These are phyloP conservation scores for Channallabes apus DNA, from an alignment of 2,797 vertebrate species.

Conservation along the genomic window DNA sequence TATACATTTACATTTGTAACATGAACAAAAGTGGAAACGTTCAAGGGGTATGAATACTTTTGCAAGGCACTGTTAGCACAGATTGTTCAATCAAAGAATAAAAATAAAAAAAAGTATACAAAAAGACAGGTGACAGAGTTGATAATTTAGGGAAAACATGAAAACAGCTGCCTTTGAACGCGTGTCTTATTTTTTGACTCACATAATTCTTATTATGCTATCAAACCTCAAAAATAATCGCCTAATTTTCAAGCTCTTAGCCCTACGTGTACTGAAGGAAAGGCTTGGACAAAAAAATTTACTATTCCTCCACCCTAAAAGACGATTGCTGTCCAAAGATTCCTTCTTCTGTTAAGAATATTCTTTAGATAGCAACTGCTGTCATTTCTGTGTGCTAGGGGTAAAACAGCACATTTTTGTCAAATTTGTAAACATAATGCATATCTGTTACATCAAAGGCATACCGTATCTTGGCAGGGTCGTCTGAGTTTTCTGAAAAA, in stretches of 20 bases:
- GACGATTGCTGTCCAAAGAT: neutral
- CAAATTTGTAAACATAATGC: neutral
- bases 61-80: neutral
- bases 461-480: conserved; percentile 60
- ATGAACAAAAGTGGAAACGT: too few relatives aligned
- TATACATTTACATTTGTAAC: too few relatives aligned
- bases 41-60: too few relatives aligned
- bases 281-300: neutral
- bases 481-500: conserved; percentile 26
- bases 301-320: neutral
- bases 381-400: neutral
- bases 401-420: neutral
- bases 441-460: neutral
- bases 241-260: neutral
- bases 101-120: neutral
- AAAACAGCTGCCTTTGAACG: neutral
- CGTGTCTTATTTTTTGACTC: neutral
- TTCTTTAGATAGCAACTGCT: neutral
- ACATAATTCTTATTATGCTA: neutral
- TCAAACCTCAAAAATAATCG: too few relatives aligned
- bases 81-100: neutral
- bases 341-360: neutral
- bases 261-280: neutral
- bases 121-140: neutral
- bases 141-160: neutral